Percentiles rank a stretch among this genome's conserved stretches.
Conservation (phyloP, 2,113 vertebrate species). For the Nerophis lumbriciformis region DNA sequence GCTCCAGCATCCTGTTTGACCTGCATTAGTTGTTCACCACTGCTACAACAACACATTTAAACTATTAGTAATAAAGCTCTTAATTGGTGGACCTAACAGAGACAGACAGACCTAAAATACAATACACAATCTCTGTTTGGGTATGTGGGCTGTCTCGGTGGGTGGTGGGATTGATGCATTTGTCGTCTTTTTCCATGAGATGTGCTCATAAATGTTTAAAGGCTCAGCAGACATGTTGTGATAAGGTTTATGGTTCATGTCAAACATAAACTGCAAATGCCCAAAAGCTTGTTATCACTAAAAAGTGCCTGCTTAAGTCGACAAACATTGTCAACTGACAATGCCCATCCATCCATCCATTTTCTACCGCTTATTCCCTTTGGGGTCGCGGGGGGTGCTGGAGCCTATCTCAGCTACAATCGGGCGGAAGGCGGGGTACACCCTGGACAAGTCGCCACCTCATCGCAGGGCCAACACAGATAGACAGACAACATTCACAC, state of each 20-base stretch:
- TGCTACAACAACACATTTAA: not conserved
- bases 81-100: conserved; percentile 33
- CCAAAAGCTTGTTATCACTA: no score
- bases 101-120: not conserved
- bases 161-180: conserved; percentile 27
- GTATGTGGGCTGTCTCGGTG: not conserved
- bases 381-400: no score
- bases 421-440: no score
- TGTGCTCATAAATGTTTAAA: conserved; percentile 34
- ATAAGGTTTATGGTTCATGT: not conserved
- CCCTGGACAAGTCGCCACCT: no score
- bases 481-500: no score
- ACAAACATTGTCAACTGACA: no score
- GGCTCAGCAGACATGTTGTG: not conserved
- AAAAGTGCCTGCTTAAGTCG: no score
- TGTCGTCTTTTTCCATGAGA: conserved; percentile 28
- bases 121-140: not conserved
- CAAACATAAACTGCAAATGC: no score
- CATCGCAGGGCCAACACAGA: no score
- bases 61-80: conserved; percentile 11
- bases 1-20: conserved; percentile 20
- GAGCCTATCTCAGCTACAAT: no score
- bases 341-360: no score
- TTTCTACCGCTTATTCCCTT: no score
- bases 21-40: not conserved